These are phyloP conservation scores for Oenanthe melanoleuca DNA, from an alignment of 2,113 vertebrate genomes.

Conservation along the genomic window DNA sequence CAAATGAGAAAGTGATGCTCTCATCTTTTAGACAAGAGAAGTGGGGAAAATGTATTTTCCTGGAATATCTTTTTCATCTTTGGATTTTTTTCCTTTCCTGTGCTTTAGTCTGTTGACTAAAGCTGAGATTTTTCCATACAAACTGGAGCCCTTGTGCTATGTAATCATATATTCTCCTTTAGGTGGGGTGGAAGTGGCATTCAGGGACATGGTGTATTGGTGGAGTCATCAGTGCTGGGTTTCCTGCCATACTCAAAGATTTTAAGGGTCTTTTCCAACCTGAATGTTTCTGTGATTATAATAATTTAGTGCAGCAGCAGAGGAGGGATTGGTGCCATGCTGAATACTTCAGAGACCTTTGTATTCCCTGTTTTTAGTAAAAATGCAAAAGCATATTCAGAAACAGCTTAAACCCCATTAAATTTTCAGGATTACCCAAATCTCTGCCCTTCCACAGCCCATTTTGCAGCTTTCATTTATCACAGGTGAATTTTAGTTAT, in stretches of 20 bases:
- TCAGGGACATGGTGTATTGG: not conserved
- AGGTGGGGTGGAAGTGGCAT: too few species aligned
- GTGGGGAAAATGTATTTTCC: not conserved
- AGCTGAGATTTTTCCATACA: not conserved
- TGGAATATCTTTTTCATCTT: not conserved
- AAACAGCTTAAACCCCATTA: not conserved
- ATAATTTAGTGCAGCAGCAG: not conserved
- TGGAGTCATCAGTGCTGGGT: not conserved
- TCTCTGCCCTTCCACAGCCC: not conserved
- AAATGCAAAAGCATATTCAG: not conserved
- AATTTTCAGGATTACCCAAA: not conserved
- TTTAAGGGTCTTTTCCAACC: not conserved
- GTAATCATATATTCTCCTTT: rapidly evolving
- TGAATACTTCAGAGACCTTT: not conserved
- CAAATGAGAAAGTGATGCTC: not conserved
- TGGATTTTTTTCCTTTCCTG: not conserved
- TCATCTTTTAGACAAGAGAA: not conserved
- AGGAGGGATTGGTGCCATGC: not conserved
- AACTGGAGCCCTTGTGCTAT: not conserved
- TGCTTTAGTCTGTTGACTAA: not conserved
- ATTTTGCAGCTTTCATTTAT: not conserved
- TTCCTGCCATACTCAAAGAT: not conserved
- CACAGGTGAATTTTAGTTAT: not conserved
- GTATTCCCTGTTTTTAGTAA: not conserved
- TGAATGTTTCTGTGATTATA: not conserved